Percentiles rank a stretch among this genome's conserved stretches.
Conservation (phyloP, 2,113 vertebrate genomes). For the Callospermophilus lateralis region DNA sequence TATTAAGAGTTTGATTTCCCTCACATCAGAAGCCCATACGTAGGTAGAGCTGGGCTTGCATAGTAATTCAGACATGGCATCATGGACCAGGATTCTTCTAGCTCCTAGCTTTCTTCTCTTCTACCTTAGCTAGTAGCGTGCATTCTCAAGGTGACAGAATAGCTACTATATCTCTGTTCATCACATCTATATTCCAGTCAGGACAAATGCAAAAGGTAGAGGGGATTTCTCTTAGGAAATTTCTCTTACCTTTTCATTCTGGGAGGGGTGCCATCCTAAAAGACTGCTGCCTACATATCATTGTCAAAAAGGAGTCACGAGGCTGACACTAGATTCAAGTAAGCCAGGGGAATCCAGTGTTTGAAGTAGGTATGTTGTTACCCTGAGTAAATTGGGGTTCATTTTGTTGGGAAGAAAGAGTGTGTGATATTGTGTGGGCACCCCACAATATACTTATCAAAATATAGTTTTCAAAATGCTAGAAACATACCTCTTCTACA, state of each 20-base stretch:
- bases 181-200: not conserved
- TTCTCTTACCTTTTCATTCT: slow-evolving; percentile 34
- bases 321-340: not conserved
- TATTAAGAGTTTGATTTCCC: not conserved
- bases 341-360: not conserved
- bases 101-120: not conserved
- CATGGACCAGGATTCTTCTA: not conserved
- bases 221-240: not conserved
- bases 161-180: not conserved
- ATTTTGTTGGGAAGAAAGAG: not conserved
- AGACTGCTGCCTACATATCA: not conserved
- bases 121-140: not conserved
- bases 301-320: not conserved
- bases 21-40: not conserved
- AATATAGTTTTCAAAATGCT: not conserved
- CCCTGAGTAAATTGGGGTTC: not conserved
- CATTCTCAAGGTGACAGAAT: not conserved
- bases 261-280: not conserved
- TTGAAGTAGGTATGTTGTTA: not conserved
- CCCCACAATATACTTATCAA: not conserved
- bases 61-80: not conserved
- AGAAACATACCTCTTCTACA: not conserved
- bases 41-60: not conserved
- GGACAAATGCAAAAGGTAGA: not conserved
- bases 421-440: not conserved